Percentiles rank a stretch among this genome's conserved stretches.
Evolutionary conservation across 2,113 vertebrate genomes (phyloP).

Genomic region (Cyanoliseus patagonus): DNA sequence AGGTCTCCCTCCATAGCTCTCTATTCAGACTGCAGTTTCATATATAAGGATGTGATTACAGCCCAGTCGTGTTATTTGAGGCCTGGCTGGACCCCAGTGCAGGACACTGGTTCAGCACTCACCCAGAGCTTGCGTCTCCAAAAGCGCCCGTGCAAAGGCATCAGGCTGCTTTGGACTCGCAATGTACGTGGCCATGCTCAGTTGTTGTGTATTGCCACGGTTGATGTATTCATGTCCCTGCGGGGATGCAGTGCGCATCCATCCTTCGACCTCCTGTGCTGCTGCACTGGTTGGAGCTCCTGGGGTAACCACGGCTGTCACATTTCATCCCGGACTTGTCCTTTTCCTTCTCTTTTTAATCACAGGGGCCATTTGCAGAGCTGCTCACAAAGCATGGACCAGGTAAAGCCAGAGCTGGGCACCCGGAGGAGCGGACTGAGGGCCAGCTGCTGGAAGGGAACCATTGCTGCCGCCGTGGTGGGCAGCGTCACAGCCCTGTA

Average conservation of each 20-base stretch:
- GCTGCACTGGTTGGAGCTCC: not conserved
- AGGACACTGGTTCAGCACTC: not conserved
- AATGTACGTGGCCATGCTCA: rapidly evolving
- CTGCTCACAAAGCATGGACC: constrained; percentile 59
- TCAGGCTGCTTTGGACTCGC: not conserved
- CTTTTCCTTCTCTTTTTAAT: not conserved
- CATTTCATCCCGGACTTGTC: not conserved
- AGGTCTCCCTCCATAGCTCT: not conserved
- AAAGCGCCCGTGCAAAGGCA: not conserved
- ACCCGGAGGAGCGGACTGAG: not conserved
- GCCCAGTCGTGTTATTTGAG: not conserved
- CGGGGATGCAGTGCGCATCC: not conserved
- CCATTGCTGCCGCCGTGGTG: rapidly evolving
- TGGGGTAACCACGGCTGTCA: not conserved
- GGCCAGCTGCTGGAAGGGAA: not conserved
- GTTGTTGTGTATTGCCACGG: not conserved
- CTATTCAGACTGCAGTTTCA: not conserved
- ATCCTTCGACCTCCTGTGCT: not conserved
- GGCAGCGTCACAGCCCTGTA: not conserved
- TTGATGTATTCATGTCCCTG: not conserved
- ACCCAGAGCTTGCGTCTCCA: not conserved
- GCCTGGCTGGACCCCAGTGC: rapidly evolving
- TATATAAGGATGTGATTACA: not conserved
- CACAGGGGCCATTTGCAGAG: not conserved
- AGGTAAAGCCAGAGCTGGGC: not conserved